phyloP scores from a whole-genome alignment of 2,888 invertebrate species.

The Tipula confusa region DNA sequence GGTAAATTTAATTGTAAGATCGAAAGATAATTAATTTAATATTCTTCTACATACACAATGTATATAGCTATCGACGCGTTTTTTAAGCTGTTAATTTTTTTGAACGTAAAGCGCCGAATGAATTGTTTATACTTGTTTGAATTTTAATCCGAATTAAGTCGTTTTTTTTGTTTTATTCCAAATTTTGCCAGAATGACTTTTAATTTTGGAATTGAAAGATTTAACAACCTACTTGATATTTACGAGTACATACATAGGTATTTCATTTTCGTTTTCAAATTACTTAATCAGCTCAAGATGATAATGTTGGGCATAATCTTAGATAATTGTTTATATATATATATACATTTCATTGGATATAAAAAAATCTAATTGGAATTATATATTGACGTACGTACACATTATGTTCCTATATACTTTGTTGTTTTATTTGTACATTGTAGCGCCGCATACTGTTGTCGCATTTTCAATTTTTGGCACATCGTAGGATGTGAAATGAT shows the following conservation, averaged over 20 bases:
- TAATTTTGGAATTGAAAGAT: background rate
- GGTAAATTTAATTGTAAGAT: constrained; percentile 12
- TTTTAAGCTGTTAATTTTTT: background rate
- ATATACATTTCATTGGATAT: too few relatives aligned
- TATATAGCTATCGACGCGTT: background rate
- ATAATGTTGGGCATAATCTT: background rate
- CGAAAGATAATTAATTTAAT: constrained; percentile 7
- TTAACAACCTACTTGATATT: background rate
- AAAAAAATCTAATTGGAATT: background rate
- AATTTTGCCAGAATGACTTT: background rate
- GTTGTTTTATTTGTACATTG: background rate
- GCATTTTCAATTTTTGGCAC: background rate
- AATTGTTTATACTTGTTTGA: background rate
- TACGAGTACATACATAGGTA: background rate
- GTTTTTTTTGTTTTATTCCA: background rate
- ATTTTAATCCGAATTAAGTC: background rate
- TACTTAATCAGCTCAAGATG: background rate
- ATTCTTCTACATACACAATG: background rate
- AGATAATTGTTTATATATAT: background rate
- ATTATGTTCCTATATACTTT: background rate
- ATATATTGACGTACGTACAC: background rate
- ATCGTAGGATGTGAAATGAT: background rate
- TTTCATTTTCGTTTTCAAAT: too few relatives aligned
- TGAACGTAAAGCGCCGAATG: background rate
- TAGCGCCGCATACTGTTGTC: background rate